Conservation (phyloP, 2,888 invertebrate species). For the Diplolepis rosae region DNA sequence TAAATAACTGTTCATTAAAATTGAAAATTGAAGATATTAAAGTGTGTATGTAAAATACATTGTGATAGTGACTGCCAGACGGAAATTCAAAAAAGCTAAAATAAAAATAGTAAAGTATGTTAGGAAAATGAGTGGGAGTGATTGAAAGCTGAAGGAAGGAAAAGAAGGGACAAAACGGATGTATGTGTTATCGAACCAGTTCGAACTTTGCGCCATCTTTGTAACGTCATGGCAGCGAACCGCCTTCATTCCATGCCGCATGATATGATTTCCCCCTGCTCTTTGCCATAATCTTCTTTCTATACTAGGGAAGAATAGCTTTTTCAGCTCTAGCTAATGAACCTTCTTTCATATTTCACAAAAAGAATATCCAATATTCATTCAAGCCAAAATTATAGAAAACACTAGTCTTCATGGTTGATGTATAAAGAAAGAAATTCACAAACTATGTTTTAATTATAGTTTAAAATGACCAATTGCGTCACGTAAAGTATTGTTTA, state of each 20-base stretch:
- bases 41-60: too few relatives aligned
- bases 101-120: slow-evolving; percentile 26
- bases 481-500: too few relatives aligned
- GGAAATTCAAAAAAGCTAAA: slow-evolving; percentile 23
- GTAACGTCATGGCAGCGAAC: slow-evolving; percentile 10
- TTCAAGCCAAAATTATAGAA: neutral
- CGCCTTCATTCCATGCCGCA: neutral
- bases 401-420: too few relatives aligned
- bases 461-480: too few relatives aligned
- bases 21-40: too few relatives aligned
- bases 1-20: too few relatives aligned
- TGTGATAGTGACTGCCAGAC: slow-evolving; percentile 30
- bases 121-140: slow-evolving; percentile 6
- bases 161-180: neutral
- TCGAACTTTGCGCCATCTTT: neutral
- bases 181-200: neutral
- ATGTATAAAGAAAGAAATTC: too few relatives aligned
- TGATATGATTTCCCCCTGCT: neutral
- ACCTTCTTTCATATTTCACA: neutral
- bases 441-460: too few relatives aligned
- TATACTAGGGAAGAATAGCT: neutral
- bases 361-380: neutral
- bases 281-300: neutral
- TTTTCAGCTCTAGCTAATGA: neutral
- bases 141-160: neutral